Evolutionary conservation across 2,797 vertebrate genomes (phyloP), one percentile per base, ranked within the genome.

Genomic region (Smutsia temminckii): DNA sequence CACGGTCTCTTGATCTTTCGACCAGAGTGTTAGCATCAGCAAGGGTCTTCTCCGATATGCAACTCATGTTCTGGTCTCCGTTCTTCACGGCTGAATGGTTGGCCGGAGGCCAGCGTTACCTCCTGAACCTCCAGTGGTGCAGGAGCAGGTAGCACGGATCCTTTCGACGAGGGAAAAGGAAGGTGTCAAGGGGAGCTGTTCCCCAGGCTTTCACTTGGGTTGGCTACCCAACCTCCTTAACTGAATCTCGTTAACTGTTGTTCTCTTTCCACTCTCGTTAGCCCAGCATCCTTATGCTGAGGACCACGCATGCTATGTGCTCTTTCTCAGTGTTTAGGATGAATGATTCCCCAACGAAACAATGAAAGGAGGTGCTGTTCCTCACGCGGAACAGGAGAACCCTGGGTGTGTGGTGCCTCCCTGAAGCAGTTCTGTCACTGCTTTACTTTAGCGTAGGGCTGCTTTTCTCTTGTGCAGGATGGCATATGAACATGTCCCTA

Each of bases 1-100:
- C 89, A 55, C 14, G 40, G 55, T 85, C 66, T 77, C 53, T 92
- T 46, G 34, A 80, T 80, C 20, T 85, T 83, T 77, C 37, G 46
- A 10, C 3, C 37, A n/a, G 61, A 64, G 21, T 66, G 68, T 83
- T 25, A 42, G 66, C 9, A 55, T 49, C 10, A 69, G 25, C 21
- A 63, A 40, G 4, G 8, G 1, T 74, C 59, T 92, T 75, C 46
- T 90, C 21, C 32, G 21, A 13, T 4, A 6, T 32, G 25, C 29
- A 46, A 3, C 27, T 79, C 66, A 29, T 79, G 51, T 89, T 89
- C 85, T 72, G 16, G 18, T 55, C 13, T 61, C 61, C 2, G 3
- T 66, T 90, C 42, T 46, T 51, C 5, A 10, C 32, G 63, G 59
- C 32, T 40, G 29, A 17, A 32, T n/a, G 29, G 20, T 46, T 88